Evolutionary conservation across 2,113 vertebrate genomes (phyloP), one percentile per base, ranked within the genome.

Genomic region (Hydrochoerus hydrochaeris): DNA sequence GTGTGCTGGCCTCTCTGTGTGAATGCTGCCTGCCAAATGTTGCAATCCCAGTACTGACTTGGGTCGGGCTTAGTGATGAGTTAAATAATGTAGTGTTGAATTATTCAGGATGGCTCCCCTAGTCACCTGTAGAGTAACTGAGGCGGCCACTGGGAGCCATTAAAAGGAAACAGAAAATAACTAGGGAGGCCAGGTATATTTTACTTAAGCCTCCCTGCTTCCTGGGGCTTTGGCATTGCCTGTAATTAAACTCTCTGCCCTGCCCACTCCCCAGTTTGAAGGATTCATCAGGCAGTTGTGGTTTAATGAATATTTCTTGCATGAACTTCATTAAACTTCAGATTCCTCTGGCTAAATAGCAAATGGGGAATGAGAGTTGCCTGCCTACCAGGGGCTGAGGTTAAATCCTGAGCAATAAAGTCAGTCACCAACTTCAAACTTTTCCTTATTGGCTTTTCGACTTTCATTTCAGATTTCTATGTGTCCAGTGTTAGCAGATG

Each of bases 21-120:
- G 95, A 98, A 97, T 81, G 81, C 91, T 97, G 94, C 88, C 95
- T 87, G 92, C 96, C 94, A 96, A 97, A 97, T 84, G 75, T 73
- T 97, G 95, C 94, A 94, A 96, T 95, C 91, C 22, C 65, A 57
- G 77, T 58, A 81, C 17, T 8, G 60, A 83, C 82, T 46, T 49
- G 30, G 69, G 69, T 80, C 32, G 41, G 97, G 94, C 97, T 97
- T 96, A 94, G 89, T 0, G 0, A 96, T 93, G 97, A 92, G 92
- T 90, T 97, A 97, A 94, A 95, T 98, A 97, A 97, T 94, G 87
- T 91, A 63, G 67, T 88, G 82, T 67, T 95, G 81, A 95, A 94
- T 98, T 95, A 98, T 97, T 98, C 97, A 97, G 63, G 73, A 92
- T 32, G 71, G 67, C 94, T 94, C 88, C 97, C 83, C 97, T 91